These are phyloP conservation scores for Anhinga rufa DNA, from an alignment of 2,113 vertebrate species.

Conservation along the genomic window DNA sequence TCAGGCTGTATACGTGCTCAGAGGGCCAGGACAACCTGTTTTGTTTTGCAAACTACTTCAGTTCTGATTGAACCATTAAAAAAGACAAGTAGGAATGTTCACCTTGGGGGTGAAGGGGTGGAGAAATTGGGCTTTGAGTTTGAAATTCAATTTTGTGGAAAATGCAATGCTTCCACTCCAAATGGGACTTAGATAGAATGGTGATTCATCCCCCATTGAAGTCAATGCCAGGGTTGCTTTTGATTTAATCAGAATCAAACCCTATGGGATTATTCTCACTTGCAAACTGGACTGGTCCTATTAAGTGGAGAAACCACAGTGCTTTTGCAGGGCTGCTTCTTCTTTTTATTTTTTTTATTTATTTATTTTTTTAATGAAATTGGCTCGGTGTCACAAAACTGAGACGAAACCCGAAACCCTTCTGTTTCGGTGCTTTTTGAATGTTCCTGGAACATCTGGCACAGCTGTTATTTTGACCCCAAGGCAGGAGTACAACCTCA, in stretches of 20 bases:
- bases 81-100: not conserved
- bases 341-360: not conserved
- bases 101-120: not conserved
- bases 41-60: not conserved
- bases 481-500: not conserved
- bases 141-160: not conserved
- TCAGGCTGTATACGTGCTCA: not conserved
- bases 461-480: conserved; percentile 33
- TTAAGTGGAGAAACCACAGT: not conserved
- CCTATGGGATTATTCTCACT: conserved; percentile 36
- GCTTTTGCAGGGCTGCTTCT: not conserved
- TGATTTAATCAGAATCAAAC: conserved; percentile 40
- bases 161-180: not conserved
- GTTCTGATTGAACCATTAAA: not conserved
- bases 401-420: conserved; percentile 21
- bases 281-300: not conserved
- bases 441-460: conserved; percentile 47
- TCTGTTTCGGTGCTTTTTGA: not conserved
- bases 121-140: not conserved
- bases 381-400: not conserved
- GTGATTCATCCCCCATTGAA: conserved; percentile 35
- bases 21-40: not conserved
- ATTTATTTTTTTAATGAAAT: not conserved
- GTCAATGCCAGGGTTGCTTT: conserved; percentile 13
- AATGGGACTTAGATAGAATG: not conserved